phyloP scores from a whole-genome alignment of 1,140 invertebrate genomes.

The Octopus sinensis region DNA sequence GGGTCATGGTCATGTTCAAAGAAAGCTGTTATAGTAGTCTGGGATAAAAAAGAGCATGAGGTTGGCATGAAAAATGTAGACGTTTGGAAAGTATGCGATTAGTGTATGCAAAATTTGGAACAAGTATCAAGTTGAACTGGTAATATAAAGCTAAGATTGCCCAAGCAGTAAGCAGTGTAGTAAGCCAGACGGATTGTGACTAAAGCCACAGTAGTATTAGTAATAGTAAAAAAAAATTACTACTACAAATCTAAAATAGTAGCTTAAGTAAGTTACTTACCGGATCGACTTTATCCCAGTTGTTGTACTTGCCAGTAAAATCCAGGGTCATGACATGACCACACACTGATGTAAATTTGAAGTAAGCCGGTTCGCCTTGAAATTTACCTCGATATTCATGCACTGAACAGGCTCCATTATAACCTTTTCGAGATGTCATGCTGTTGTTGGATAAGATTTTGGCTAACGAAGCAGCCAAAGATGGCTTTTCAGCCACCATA shows the following conservation, averaged over 20 bases:
- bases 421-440: constrained; percentile 79
- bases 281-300: constrained; percentile 97
- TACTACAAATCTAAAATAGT: neutral
- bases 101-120: no score
- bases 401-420: constrained; percentile 85
- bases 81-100: neutral
- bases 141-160: no score
- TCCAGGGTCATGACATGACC: constrained; percentile 97
- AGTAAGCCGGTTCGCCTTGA: constrained; percentile 63
- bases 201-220: no score
- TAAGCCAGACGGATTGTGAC: no score
- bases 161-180: no score
- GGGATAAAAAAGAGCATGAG: no score
- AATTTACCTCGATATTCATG: constrained; percentile 88
- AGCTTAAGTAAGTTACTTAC: constrained; percentile 60
- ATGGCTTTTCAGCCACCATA: constrained; percentile 99
- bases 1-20: no score
- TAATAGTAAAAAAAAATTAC: neutral
- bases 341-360: constrained; percentile 97
- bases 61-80: no score
- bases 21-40: no score
- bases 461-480: constrained; percentile 89
- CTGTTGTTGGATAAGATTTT: constrained; percentile 89
- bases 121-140: no score
- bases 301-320: constrained; percentile 94